These are phyloP conservation scores for Echeneis naucrates DNA, from an alignment of 2,797 vertebrate species.

Conservation along the genomic window DNA sequence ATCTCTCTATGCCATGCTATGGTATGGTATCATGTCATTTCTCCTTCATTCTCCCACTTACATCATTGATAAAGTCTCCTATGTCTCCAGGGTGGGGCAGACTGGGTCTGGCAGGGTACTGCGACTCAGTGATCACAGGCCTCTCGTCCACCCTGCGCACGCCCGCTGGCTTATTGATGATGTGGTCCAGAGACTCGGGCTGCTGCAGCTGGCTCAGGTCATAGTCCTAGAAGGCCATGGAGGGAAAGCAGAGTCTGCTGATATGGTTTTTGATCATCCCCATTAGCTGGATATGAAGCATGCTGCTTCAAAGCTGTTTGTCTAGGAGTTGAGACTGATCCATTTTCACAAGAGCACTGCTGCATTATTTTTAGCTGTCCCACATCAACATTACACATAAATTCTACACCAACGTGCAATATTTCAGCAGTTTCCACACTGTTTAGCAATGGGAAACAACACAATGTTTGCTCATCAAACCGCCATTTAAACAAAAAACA, in stretches of 20 bases:
- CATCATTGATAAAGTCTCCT: constrained; percentile 97
- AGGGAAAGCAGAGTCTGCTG: background rate
- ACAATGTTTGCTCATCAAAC: background rate
- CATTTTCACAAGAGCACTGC: background rate
- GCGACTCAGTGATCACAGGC: constrained; percentile 94
- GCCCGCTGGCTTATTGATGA: constrained; percentile 92
- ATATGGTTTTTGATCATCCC: background rate
- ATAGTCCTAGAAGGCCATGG: constrained; percentile 89
- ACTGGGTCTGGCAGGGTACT: constrained; percentile 93
- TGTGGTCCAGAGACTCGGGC: constrained; percentile 95
- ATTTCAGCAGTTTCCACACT: background rate
- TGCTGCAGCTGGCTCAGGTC: constrained; percentile 99
- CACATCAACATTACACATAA: constrained; percentile 4
- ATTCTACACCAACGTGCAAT: background rate
- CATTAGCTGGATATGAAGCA: background rate
- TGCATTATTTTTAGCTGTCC: constrained; percentile 3
- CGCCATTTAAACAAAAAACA: background rate
- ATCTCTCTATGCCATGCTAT: too few relatives aligned
- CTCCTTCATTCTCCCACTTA: background rate
- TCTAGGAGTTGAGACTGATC: background rate
- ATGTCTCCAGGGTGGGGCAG: constrained; percentile 97
- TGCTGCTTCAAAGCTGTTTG: background rate
- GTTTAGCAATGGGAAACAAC: background rate
- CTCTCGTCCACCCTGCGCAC: constrained; percentile 97
- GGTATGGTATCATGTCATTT: background rate